A percentile compares a stretch with the other conserved stretches of the same genome.
Conservation (phyloP, 1,140 invertebrate genomes). For the Ceratina japonica region DNA sequence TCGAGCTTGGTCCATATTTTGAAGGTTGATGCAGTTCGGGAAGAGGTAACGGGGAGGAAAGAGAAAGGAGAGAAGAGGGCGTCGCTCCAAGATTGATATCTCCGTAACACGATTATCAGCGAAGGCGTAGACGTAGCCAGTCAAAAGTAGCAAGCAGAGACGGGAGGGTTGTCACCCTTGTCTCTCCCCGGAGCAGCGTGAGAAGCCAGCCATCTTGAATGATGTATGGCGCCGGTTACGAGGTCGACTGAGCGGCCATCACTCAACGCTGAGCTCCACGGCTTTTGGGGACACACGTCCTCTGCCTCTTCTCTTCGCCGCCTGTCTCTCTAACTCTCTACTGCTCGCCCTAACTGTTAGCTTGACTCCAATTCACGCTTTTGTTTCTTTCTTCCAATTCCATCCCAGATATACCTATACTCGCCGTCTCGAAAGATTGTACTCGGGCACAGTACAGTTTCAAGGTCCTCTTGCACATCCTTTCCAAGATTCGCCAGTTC, state of each 20-base stretch:
- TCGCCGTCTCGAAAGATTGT: too few species aligned
- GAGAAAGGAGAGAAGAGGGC: constrained; percentile 12
- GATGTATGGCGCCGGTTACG: constrained; percentile 80
- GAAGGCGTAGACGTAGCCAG: constrained; percentile 69
- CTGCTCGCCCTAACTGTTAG: constrained; percentile 42
- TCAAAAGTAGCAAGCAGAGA: constrained; percentile 68
- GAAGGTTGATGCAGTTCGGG: constrained; percentile 52
- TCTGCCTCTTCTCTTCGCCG: constrained; percentile 60
- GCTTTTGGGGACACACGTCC: constrained; percentile 66
- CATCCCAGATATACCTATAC: background rate
- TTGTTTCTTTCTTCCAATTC: background rate
- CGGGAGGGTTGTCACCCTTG: constrained; percentile 73
- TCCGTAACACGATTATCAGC: constrained; percentile 69
- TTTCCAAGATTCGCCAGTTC: too few species aligned
- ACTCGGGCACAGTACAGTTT: too few species aligned
- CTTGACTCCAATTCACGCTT: too few species aligned
- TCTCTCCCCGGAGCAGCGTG: constrained; percentile 69
- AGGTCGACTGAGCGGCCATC: constrained; percentile 79
- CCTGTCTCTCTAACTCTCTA: constrained; percentile 41
- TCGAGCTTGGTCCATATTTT: constrained; percentile 23
- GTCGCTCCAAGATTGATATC: constrained; percentile 66
- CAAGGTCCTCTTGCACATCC: too few species aligned
- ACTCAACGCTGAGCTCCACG: constrained; percentile 73
- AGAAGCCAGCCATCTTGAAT: constrained; percentile 80
- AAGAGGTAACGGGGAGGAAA: background rate